Base-by-base conservation (phyloP, 2,797 vertebrate species). In the Bradypodion ventrale region DNA sequence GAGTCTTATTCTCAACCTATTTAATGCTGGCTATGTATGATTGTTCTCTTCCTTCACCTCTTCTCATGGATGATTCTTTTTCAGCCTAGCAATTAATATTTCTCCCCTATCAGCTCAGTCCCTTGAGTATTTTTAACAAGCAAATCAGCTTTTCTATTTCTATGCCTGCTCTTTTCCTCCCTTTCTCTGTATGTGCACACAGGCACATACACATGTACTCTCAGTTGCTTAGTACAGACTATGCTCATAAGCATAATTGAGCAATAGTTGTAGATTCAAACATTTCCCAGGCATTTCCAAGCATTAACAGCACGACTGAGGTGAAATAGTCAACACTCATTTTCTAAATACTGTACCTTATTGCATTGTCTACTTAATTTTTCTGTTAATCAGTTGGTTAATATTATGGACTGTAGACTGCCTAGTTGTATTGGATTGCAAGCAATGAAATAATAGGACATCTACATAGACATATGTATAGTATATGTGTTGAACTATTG, bases 31-130 rank as follows among this genome's bases (percentile, higher is more conserved):
- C 40, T 81, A 65, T 46, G 2, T 81, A 59, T 63, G 15, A 35
- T 46, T 40, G n/a, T 23, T 72, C 27, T 42, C n/a, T 56, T 32
- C 56, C 35, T 4, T 15, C 9, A 15, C 40, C 2, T 16, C 8
- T 49, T 15, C 70, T 82, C 32, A 66, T 2, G 10, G 63, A 15
- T 8, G 60, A 88, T 89, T 90, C 83, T 68, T 85, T 84, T 80
- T 46, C 87, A 13, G 68, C 52, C 88, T 87, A 66, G 86, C 62
- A 85, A 73, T 25, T 40, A 35, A 40, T 46, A 83, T 75, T 80
- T 69, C 75, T 89, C n/a, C n/a, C 82, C 49, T 87, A 75, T 76
- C 49, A 80, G 63, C 65, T 62, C 7, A 32, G 72, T 37, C 35
- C 49, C 65, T 65, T 76, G 37, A 49, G 74, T 79, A 86, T 87